Base-by-base conservation (phyloP, 2,888 invertebrate genomes). In the Mythimna vitellina region DNA sequence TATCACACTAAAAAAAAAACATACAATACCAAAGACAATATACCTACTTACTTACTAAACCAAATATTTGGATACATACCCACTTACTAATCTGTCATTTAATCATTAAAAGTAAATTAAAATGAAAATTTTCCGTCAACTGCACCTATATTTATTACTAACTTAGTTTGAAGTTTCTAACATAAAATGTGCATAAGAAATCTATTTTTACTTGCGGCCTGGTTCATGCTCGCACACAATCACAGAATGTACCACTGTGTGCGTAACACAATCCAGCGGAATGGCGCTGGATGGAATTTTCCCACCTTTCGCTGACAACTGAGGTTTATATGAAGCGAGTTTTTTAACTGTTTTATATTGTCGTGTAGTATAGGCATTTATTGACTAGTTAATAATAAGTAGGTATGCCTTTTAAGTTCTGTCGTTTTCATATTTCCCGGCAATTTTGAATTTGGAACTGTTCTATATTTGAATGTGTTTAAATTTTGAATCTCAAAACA, bases 241-340 rank as follows among this genome's bases (percentile, higher is more conserved):
- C 10, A 25, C 17, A 51, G 0, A 25, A n/a, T 61, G 29, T 10
- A 0, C 10, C 12, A 49, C 54, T 69, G 75, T 72, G 76, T 66
- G 76, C 80, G 82, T 79, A 84, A 81, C 58, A 78, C 75, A 81
- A 84, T 80, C 84, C 77, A 83, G 75, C 65, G 72, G 65, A 81
- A 79, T 86, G 61, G 73, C 83, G 66, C 63, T 73, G 22, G 56
- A 14, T 80, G 88, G 89, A 86, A 89, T 88, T 89, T 91, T 90
- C 90, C 89, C 90, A 87, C 90, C 90, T 91, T 91, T 91, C 91
- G 89, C 90, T 85, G 32, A 69, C 60, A 61, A 66, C 57, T 69
- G 72, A 60, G 42, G 12, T 58, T 49, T 46, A 32, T 49, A 35
- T 67, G 17, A 78, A 49, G 71, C 53, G n/a, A 70, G 78, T 78